A percentile compares a stretch with the other conserved stretches of the same genome.
Evolutionary conservation across 2,113 vertebrate species (phyloP).

Genomic region (Sminthopsis crassicaudata): DNA sequence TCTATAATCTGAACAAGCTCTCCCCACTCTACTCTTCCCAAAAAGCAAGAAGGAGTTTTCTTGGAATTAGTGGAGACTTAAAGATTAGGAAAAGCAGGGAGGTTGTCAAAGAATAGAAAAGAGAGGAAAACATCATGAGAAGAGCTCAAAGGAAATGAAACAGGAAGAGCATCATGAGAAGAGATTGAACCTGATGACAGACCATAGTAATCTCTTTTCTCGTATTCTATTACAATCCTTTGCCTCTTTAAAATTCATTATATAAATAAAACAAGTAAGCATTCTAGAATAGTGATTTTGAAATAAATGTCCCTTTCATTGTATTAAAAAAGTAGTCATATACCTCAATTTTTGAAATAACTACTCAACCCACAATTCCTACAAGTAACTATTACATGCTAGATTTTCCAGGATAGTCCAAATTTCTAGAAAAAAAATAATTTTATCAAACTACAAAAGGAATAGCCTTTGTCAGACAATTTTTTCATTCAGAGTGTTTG

Average conservation of each 20-base stretch:
- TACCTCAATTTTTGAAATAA: background rate
- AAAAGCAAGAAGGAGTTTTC: background rate
- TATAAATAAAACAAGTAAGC: conserved; percentile 28
- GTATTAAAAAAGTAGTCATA: background rate
- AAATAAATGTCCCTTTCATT: background rate
- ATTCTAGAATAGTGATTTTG: background rate
- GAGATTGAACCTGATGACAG: background rate
- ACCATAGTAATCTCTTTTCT: conserved; percentile 23
- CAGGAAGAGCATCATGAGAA: background rate
- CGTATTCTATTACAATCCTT: conserved; percentile 26
- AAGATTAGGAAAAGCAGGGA: background rate
- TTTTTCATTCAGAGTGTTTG: background rate
- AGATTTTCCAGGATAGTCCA: background rate
- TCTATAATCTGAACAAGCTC: background rate
- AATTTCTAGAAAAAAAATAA: background rate
- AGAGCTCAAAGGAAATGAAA: conserved; percentile 28
- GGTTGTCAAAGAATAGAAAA: conserved; percentile 21
- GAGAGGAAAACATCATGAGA: background rate
- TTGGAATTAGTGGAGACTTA: background rate
- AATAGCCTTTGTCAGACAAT: background rate
- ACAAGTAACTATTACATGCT: background rate
- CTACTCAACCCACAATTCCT: background rate
- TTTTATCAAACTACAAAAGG: background rate
- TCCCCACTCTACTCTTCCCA: background rate
- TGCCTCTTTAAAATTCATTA: conserved; percentile 28